Conservation (phyloP, 2,888 invertebrate genomes). For the Drosophila pegasa region DNA sequence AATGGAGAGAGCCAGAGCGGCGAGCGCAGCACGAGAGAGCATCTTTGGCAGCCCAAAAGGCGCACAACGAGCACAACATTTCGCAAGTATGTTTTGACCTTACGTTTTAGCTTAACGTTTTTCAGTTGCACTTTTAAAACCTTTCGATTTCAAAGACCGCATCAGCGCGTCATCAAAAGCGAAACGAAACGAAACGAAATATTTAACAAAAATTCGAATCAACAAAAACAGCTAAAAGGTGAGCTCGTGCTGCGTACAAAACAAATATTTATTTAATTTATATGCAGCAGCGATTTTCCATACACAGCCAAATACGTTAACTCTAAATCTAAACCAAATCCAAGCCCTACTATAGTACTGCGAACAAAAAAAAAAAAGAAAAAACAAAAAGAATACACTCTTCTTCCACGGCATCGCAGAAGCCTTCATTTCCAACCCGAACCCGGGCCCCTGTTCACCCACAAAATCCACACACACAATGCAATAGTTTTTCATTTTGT, state of each 20-base stretch:
- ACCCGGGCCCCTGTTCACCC: constrained; percentile 48
- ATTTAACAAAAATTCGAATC: constrained; percentile 13
- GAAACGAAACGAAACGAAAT: constrained; percentile 10
- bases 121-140: constrained; percentile 43
- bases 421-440: constrained; percentile 72
- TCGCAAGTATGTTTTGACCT: constrained; percentile 75
- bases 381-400: constrained; percentile 39
- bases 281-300: constrained; percentile 54
- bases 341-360: constrained; percentile 34
- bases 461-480: constrained; percentile 72
- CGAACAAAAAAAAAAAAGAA: constrained; percentile 29
- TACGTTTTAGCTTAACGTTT: constrained; percentile 38
- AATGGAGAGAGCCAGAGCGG: constrained; percentile 42
- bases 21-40: constrained; percentile 54
- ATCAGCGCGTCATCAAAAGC: constrained; percentile 17
- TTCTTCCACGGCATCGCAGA: constrained; percentile 83
- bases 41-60: constrained; percentile 55
- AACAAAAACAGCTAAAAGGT: constrained; percentile 34
- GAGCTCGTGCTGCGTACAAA: constrained; percentile 42
- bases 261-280: background rate
- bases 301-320: constrained; percentile 39
- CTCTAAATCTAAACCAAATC: constrained; percentile 32
- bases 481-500: constrained; percentile 82
- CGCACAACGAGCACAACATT: constrained; percentile 47
- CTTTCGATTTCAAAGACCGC: constrained; percentile 34